phyloP scores from a whole-genome alignment of 2,113 vertebrate genomes.

The Neofelis nebulosa region DNA sequence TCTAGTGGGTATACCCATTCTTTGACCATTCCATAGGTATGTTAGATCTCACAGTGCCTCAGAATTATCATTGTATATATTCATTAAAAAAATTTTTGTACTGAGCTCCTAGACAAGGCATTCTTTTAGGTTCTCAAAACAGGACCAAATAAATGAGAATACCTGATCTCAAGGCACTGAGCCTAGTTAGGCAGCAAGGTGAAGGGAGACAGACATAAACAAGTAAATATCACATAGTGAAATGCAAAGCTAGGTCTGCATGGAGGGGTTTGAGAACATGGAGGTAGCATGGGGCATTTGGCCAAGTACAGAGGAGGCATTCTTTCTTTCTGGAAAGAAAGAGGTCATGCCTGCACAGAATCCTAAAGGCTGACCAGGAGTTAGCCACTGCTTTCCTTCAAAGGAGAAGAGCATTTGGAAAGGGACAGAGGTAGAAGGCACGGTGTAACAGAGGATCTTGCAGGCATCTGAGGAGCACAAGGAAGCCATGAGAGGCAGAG shows the following conservation, averaged over 20 bases:
- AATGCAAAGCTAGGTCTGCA: neutral
- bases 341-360: neutral
- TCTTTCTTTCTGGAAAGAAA: no score
- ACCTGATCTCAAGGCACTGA: neutral
- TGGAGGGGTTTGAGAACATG: neutral
- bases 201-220: neutral
- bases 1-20: neutral
- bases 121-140: neutral
- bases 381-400: neutral
- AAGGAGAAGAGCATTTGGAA: neutral
- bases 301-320: neutral
- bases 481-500: neutral
- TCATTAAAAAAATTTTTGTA: neutral
- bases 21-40: neutral
- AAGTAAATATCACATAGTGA: neutral
- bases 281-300: neutral
- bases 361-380: neutral
- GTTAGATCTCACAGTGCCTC: neutral
- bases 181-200: neutral
- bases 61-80: neutral
- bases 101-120: neutral
- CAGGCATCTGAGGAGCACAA: neutral
- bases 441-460: accelerated
- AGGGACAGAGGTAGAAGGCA: neutral
- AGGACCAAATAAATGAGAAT: neutral